A percentile compares a stretch with the other conserved stretches of the same genome.
These are phyloP conservation scores for Hypolimnas misippus DNA, from an alignment of 2,888 invertebrate genomes.

Conservation along the genomic window DNA sequence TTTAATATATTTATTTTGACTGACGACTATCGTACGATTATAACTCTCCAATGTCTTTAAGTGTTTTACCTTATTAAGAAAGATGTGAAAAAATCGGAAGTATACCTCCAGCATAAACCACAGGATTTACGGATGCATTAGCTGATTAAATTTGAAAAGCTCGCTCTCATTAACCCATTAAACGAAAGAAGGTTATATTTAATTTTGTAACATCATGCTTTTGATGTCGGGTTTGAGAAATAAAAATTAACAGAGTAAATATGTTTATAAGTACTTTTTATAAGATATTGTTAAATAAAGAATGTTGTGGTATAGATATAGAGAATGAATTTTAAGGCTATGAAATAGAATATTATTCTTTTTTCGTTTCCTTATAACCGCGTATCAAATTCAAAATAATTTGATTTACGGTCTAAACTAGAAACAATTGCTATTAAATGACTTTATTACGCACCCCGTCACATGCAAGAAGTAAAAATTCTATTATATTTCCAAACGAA, in stretches of 20 bases:
- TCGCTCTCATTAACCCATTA: slow-evolving; percentile 21
- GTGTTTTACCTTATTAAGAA: background rate
- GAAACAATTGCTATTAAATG: background rate
- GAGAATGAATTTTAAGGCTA: background rate
- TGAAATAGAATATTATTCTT: background rate
- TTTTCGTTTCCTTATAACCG: background rate
- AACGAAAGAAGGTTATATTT: slow-evolving; percentile 4
- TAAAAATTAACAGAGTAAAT: background rate
- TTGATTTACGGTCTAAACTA: slow-evolving; percentile 3
- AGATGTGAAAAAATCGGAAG: slow-evolving; percentile 4
- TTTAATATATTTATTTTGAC: no score
- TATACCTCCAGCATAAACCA: slow-evolving; percentile 45
- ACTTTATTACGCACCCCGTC: slow-evolving; percentile 3
- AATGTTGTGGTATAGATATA: no score
- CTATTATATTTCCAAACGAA: background rate
- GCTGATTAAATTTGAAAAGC: slow-evolving; percentile 59
- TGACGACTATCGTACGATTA: no score
- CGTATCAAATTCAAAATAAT: background rate
- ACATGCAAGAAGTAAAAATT: background rate
- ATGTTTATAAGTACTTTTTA: background rate
- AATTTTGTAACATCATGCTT: slow-evolving; percentile 9
- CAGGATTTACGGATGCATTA: slow-evolving; percentile 66
- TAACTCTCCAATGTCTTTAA: no score
- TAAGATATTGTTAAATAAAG: no score
- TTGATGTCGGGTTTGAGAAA: background rate